Evolutionary conservation across 2,888 invertebrate species (phyloP).

Genomic region (Cheilosia urbana): DNA sequence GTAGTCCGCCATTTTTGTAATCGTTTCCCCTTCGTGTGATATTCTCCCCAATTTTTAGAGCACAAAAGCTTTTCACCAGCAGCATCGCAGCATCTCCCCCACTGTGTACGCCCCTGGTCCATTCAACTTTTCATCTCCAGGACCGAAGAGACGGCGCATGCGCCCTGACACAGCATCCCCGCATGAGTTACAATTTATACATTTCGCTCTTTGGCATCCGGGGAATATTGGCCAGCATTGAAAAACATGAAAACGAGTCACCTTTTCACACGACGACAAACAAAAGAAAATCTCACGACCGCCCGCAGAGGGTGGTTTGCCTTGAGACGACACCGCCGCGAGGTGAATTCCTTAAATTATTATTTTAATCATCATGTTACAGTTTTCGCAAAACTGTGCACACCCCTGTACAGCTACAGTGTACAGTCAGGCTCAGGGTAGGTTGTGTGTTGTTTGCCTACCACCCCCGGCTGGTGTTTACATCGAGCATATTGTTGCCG

Average conservation of each 20-base stretch:
- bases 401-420: neutral
- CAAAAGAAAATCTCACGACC: slow-evolving; percentile 44
- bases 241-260: slow-evolving; percentile 43
- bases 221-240: slow-evolving; percentile 21
- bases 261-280: slow-evolving; percentile 61
- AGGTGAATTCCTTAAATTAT: slow-evolving; percentile 74
- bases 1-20: slow-evolving; percentile 43
- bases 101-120: slow-evolving; percentile 39
- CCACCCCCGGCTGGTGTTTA: slow-evolving; percentile 60
- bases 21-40: neutral
- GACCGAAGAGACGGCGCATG: slow-evolving; percentile 54
- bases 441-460: slow-evolving; percentile 52
- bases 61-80: slow-evolving; percentile 11
- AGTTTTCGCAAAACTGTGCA: slow-evolving; percentile 43
- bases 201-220: slow-evolving; percentile 25
- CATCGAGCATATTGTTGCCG: slow-evolving; percentile 75
- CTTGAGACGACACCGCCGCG: slow-evolving; percentile 66
- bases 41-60: neutral
- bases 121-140: slow-evolving; percentile 55
- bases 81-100: slow-evolving; percentile 14
- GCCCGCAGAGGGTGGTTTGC: slow-evolving; percentile 45
- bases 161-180: slow-evolving; percentile 50
- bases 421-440: too few relatives aligned
- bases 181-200: slow-evolving; percentile 26
- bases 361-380: slow-evolving; percentile 76